A percentile compares a stretch with the other conserved stretches of the same genome.
These are phyloP conservation scores for Actinernus sp. DNA, from an alignment of 92 coral and sea anemone genomes.

Conservation along the genomic window DNA sequence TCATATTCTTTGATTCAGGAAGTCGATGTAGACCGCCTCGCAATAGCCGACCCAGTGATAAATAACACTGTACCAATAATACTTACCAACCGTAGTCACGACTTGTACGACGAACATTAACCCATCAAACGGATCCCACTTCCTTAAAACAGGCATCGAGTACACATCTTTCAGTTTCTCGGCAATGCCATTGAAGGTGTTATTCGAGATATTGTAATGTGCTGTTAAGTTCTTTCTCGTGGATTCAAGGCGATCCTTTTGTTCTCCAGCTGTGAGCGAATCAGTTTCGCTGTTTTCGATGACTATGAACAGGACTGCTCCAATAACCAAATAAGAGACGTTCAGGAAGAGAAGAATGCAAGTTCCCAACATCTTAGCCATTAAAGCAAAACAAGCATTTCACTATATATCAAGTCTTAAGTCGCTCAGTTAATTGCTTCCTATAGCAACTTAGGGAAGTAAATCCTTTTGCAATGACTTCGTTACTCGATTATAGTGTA, in stretches of 20 bases:
- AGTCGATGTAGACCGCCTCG: too few relatives aligned
- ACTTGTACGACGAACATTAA: slow-evolving; percentile 40
- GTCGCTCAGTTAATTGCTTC: too few relatives aligned
- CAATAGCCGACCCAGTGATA: too few relatives aligned
- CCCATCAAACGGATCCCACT: background rate
- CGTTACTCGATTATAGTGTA: too few relatives aligned
- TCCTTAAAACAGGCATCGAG: too few relatives aligned
- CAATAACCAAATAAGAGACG: background rate
- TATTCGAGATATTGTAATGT: background rate
- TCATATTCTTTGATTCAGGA: too few relatives aligned
- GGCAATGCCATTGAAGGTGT: background rate
- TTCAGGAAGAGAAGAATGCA: background rate
- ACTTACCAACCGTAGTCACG: slow-evolving; percentile 60
- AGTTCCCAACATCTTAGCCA: too few relatives aligned
- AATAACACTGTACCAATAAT: too few relatives aligned
- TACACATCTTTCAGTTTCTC: background rate
- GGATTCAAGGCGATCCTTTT: background rate
- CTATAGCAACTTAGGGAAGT: too few relatives aligned
- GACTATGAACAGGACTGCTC: background rate
- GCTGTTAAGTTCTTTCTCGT: background rate
- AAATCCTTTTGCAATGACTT: too few relatives aligned
- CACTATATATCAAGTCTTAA: too few relatives aligned
- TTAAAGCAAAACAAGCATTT: too few relatives aligned
- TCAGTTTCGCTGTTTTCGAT: background rate
- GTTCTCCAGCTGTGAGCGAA: background rate